Evolutionary conservation across 2,888 invertebrate genomes (phyloP).

Genomic region (Cinara cedri): DNA sequence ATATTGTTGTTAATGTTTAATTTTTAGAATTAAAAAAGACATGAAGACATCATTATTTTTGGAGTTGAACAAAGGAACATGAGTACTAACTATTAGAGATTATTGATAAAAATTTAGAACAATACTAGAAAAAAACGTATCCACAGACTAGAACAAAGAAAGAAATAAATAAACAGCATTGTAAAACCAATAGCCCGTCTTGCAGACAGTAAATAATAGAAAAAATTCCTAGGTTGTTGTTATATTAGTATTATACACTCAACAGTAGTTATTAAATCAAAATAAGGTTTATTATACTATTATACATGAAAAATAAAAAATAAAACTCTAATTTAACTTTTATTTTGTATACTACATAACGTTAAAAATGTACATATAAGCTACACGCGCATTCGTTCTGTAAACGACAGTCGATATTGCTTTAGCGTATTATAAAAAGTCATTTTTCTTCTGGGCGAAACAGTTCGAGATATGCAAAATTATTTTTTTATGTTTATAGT

Average conservation of each 20-base stretch:
- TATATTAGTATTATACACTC: no score
- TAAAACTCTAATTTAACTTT: constrained; percentile 30
- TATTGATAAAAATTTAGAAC: no score
- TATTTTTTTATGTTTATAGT: constrained; percentile 17
- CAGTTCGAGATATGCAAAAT: constrained; percentile 11
- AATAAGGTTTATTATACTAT: constrained; percentile 18
- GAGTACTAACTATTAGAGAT: no score
- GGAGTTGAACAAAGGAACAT: no score
- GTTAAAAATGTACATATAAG: constrained; percentile 27
- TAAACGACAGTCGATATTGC: constrained; percentile 50
- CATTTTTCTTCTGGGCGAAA: constrained; percentile 32
- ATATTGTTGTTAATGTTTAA: no score
- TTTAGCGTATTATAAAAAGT: constrained; percentile 46
- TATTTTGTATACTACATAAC: background rate
- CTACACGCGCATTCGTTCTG: constrained; percentile 36
- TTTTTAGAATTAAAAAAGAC: no score
- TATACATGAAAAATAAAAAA: background rate
- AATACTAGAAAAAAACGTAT: no score
- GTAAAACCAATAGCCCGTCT: no score
- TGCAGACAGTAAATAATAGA: background rate
- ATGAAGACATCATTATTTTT: no score
- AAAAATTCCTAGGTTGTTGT: no score
- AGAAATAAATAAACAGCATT: no score
- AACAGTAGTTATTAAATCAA: constrained; percentile 17
- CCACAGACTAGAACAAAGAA: no score